These are phyloP conservation scores for Drosophila engyochracea DNA, from an alignment of 2,888 invertebrate species.

Conservation along the genomic window DNA sequence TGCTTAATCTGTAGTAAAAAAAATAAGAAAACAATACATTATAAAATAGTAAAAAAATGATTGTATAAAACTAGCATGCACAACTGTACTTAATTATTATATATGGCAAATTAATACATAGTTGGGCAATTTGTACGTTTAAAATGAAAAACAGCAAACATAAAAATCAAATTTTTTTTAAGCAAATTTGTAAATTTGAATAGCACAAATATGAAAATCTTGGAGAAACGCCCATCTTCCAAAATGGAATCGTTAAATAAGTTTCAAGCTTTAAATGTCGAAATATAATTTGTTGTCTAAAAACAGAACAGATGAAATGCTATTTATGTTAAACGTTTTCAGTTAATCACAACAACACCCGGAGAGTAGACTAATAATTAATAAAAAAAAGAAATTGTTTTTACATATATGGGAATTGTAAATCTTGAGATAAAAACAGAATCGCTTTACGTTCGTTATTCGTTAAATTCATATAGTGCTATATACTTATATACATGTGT, in stretches of 20 bases:
- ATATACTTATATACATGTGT: conserved; percentile 36
- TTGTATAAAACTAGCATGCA: conserved; percentile 12
- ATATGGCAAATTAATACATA: conserved; percentile 2
- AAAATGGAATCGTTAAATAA: neutral
- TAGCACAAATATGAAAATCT: neutral
- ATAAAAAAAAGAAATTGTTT: neutral
- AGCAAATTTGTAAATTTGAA: conserved; percentile 1
- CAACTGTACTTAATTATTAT: neutral
- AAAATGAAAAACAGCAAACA: neutral
- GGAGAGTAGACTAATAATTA: neutral
- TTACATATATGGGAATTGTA: conserved; percentile 6
- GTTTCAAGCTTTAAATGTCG: conserved; percentile 2
- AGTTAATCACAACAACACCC: neutral
- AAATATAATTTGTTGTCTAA: neutral
- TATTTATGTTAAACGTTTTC: neutral
- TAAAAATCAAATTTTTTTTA: neutral
- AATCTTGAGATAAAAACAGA: conserved; percentile 3
- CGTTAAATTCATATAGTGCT: conserved; percentile 15
- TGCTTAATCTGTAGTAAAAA: conserved; percentile 5
- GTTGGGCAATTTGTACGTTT: conserved; percentile 5
- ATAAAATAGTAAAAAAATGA: neutral
- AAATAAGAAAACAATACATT: neutral
- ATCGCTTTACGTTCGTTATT: conserved; percentile 20
- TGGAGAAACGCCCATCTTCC: neutral
- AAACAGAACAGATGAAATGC: neutral